Conservation (phyloP, 2,888 invertebrate genomes). For the Kuschelorhynchus macadamiae region DNA sequence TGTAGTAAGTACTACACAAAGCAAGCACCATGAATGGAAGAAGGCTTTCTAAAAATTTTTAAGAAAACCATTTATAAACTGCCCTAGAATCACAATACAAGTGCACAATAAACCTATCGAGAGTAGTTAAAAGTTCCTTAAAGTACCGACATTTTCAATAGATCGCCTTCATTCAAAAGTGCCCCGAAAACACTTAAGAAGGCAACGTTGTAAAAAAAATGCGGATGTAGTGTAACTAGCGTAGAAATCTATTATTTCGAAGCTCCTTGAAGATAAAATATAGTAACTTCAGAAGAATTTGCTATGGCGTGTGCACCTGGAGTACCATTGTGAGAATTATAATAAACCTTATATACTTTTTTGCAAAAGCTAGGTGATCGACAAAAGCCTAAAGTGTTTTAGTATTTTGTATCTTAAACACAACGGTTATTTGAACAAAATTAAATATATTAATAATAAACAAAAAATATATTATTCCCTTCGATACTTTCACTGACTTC, state of each 20-base stretch:
- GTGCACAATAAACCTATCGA: constrained; percentile 22
- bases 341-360: too few species aligned
- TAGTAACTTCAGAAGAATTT: constrained; percentile 16
- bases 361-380: too few species aligned
- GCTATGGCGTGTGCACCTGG: constrained; percentile 28
- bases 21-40: constrained; percentile 14
- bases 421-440: too few species aligned
- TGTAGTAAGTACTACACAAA: constrained; percentile 11
- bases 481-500: too few species aligned
- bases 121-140: constrained; percentile 16
- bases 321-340: constrained; percentile 28
- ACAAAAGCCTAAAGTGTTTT: too few species aligned
- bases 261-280: constrained; percentile 25
- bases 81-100: constrained; percentile 1
- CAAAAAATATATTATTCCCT: too few species aligned
- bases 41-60: constrained; percentile 6
- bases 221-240: constrained; percentile 44
- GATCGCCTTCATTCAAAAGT: constrained; percentile 26
- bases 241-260: constrained; percentile 15
- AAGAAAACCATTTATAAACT: constrained; percentile 9
- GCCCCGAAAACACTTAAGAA: constrained; percentile 36
- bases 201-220: constrained; percentile 35
- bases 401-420: too few species aligned
- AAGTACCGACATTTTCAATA: constrained; percentile 17
- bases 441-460: too few species aligned